These are phyloP conservation scores for Galemys pyrenaicus DNA, from an alignment of 2,113 vertebrate genomes.

Conservation along the genomic window DNA sequence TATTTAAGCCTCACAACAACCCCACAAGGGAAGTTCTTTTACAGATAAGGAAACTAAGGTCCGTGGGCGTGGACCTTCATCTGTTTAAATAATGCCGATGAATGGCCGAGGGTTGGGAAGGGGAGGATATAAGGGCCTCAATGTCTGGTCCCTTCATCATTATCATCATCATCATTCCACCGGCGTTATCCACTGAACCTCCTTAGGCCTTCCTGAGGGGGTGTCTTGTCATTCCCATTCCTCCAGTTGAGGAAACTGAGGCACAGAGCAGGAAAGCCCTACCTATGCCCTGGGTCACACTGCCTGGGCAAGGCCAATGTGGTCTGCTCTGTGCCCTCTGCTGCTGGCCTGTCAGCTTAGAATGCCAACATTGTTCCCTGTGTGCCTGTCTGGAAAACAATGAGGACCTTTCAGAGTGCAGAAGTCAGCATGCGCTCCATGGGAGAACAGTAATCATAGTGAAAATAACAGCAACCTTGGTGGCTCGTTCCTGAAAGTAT, in stretches of 20 bases:
- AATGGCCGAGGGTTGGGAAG: neutral
- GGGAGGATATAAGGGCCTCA: neutral
- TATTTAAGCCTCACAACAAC: neutral
- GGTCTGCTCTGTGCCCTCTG: neutral
- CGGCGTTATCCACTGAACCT: neutral
- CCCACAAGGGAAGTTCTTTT: neutral
- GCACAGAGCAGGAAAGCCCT: neutral
- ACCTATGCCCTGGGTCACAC: neutral
- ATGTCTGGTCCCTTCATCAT: neutral
- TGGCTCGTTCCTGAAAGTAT: neutral
- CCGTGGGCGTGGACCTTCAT: neutral
- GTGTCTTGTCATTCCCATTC: neutral
- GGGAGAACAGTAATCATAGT: neutral
- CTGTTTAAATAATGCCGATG: neutral
- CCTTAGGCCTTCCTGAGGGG: fast-evolving
- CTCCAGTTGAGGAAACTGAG: neutral
- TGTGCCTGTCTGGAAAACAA: neutral
- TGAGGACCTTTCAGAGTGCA: constrained; percentile 25
- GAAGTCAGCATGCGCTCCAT: neutral
- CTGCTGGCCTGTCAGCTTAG: neutral
- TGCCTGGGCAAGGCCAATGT: fast-evolving
- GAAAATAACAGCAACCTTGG: neutral
- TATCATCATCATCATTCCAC: neutral
- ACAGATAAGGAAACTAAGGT: neutral
- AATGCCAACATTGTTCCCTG: neutral